A percentile compares a stretch with the other conserved stretches of the same genome.
phyloP scores from a whole-genome alignment of 2,113 vertebrate genomes.

The Sapayoa aenigma region DNA sequence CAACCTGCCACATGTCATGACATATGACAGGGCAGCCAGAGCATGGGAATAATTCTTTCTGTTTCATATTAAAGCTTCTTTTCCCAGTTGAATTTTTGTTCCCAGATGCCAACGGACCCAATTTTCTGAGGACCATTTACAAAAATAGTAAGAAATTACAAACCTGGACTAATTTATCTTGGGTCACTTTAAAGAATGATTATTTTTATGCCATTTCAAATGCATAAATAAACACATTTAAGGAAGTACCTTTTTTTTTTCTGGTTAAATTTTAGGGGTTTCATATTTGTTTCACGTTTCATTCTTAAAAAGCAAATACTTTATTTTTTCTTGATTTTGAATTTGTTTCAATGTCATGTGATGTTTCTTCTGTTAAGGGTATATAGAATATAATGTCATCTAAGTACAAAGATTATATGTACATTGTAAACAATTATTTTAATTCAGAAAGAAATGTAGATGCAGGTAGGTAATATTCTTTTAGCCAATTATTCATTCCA shows the following conservation, averaged over 20 bases:
- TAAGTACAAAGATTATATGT: constrained; percentile 16
- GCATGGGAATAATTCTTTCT: constrained; percentile 69
- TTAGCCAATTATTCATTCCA: constrained; percentile 3
- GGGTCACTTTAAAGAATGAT: constrained; percentile 5
- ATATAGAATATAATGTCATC: background rate
- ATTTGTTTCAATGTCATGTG: constrained; percentile 1
- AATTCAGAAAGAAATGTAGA: background rate
- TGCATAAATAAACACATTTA: background rate
- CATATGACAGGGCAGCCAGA: constrained; percentile 76
- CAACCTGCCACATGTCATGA: constrained; percentile 87
- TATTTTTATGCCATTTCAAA: constrained; percentile 37
- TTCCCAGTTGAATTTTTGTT: constrained; percentile 62
- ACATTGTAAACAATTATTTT: background rate
- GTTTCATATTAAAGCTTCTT: constrained; percentile 68
- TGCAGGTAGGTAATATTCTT: background rate
- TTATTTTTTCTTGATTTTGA: background rate
- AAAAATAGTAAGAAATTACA: constrained; percentile 31
- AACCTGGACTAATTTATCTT: constrained; percentile 45
- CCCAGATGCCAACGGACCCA: constrained; percentile 56
- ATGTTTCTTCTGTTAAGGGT: background rate
- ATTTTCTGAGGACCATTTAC: constrained; percentile 54
- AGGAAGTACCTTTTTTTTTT: background rate
- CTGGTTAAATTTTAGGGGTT: background rate
- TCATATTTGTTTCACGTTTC: background rate
- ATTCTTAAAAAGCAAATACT: background rate